These are phyloP conservation scores for Sebastes minor DNA, from an alignment of 2,797 vertebrate species.

Conservation along the genomic window DNA sequence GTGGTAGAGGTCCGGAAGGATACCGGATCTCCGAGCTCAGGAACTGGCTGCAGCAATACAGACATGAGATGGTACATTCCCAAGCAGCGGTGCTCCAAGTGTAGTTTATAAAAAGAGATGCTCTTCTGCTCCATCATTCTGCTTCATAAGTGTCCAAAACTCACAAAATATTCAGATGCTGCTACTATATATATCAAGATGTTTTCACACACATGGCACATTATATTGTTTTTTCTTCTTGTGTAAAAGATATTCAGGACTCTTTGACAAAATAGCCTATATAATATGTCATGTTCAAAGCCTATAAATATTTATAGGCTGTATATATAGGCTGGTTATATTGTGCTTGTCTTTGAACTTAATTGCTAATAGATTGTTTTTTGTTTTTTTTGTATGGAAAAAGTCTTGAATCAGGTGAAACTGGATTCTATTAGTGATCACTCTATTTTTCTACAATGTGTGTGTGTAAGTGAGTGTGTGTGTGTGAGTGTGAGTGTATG, in stretches of 20 bases:
- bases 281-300: constrained; percentile 41
- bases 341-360: constrained; percentile 62
- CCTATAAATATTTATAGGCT: not conserved
- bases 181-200: constrained; percentile 56
- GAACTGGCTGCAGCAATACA: constrained; percentile 91
- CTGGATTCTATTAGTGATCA: constrained; percentile 62
- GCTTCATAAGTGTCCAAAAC: constrained; percentile 50
- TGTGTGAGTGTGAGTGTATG: constrained; percentile 8
- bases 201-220: constrained; percentile 56
- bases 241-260: constrained; percentile 47
- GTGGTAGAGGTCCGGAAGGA: constrained; percentile 93
- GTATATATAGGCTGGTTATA: constrained; percentile 24
- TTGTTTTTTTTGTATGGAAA: constrained; percentile 61
- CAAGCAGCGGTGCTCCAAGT: constrained; percentile 86
- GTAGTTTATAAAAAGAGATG: constrained; percentile 68
- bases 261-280: constrained; percentile 40
- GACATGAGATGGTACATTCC: constrained; percentile 78
- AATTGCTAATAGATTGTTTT: constrained; percentile 50
- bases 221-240: constrained; percentile 25
- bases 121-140: constrained; percentile 22
- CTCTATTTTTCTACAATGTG: constrained; percentile 77
- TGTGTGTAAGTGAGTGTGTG: constrained; percentile 15
- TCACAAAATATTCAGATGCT: constrained; percentile 72
- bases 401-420: constrained; percentile 55
- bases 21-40: constrained; percentile 95